These are phyloP conservation scores for Pelvicachromis taeniatus DNA, from an alignment of 2,113 vertebrate genomes.

Conservation along the genomic window DNA sequence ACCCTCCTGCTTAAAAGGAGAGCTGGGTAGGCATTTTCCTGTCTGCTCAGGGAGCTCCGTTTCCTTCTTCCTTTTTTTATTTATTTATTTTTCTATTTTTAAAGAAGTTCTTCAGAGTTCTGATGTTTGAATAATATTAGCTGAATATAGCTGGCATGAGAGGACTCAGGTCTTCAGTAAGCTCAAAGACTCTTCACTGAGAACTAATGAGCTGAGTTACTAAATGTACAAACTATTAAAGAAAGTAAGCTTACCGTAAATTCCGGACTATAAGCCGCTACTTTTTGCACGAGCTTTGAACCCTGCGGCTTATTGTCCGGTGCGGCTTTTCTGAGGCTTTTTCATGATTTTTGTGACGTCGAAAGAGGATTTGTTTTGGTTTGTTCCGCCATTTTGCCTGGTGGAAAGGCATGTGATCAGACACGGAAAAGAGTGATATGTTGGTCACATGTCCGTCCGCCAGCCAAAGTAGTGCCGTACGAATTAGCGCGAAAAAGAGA, in stretches of 20 bases:
- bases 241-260: neutral
- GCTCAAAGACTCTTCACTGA: accelerated
- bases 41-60: neutral
- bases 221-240: neutral
- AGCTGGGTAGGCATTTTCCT: neutral
- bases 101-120: neutral
- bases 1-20: neutral
- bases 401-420: too few relatives aligned
- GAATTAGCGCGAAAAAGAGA: too few relatives aligned
- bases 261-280: too few relatives aligned
- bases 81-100: neutral
- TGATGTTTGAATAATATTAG: neutral
- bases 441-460: too few relatives aligned
- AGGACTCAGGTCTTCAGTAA: neutral
- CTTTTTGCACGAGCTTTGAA: too few relatives aligned
- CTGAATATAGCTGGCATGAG: neutral
- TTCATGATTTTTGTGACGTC: too few relatives aligned
- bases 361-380: too few relatives aligned
- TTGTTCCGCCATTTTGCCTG: too few relatives aligned
- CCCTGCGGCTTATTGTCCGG: too few relatives aligned
- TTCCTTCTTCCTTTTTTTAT: neutral
- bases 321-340: too few relatives aligned
- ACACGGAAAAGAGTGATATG: too few relatives aligned
- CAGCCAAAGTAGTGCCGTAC: too few relatives aligned
- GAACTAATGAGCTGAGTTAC: neutral